Evolutionary conservation across 1,140 invertebrate genomes (phyloP).

Genomic region (Achatina immaculata): DNA sequence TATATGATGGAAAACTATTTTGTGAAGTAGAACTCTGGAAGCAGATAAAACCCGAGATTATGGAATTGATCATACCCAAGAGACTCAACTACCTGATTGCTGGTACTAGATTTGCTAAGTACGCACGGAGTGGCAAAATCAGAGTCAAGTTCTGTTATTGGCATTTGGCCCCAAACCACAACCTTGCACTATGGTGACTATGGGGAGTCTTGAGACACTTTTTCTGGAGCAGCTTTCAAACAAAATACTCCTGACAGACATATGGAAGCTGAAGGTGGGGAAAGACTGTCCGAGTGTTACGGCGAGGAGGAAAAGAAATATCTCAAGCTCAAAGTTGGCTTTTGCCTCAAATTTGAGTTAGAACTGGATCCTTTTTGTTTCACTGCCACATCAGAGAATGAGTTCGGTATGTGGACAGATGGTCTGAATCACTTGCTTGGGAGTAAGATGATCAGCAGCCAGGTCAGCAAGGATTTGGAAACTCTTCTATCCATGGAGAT

Average conservation of each 20-base stretch:
- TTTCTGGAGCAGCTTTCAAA: constrained; percentile 88
- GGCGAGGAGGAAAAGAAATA: constrained; percentile 72
- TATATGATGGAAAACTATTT: no score
- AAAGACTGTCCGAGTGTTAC: constrained; percentile 92
- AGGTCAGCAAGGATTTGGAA: constrained; percentile 90
- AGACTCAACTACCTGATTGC: constrained; percentile 89
- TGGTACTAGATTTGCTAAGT: constrained; percentile 93
- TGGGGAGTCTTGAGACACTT: constrained; percentile 87
- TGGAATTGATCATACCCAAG: constrained; percentile 91
- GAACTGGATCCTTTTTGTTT: constrained; percentile 85
- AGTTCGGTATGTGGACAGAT: constrained; percentile 95
- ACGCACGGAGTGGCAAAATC: constrained; percentile 67
- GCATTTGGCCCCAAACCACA: constrained; percentile 91
- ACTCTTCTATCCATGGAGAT: constrained; percentile 96
- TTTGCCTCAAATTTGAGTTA: constrained; percentile 82
- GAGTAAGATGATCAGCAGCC: constrained; percentile 85
- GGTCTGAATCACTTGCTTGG: constrained; percentile 91
- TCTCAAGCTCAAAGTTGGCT: no score
- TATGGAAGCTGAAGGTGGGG: constrained; percentile 87
- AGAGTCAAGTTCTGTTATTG: constrained; percentile 91
- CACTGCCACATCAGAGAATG: constrained; percentile 89
- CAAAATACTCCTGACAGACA: constrained; percentile 89
- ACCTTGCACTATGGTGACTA: constrained; percentile 97
- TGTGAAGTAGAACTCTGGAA: constrained; percentile 90
- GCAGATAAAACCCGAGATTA: constrained; percentile 92